Evolutionary conservation across 2,888 invertebrate species (phyloP).

Genomic region (Trichopoda pennipes): DNA sequence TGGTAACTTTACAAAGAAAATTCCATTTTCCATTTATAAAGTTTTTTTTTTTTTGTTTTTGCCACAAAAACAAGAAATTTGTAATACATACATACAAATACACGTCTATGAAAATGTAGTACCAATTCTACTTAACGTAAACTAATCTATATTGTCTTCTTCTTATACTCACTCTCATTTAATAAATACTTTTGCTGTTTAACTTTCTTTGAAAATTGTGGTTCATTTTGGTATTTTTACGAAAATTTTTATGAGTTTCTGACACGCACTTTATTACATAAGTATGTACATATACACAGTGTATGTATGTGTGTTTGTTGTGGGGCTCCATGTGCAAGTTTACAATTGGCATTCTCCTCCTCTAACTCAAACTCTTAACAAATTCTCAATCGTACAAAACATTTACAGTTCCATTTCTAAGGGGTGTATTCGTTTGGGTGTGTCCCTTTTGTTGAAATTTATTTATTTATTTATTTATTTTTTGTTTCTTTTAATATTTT

Average conservation of each 20-base stretch:
- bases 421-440: constrained; percentile 70
- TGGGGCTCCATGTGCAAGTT: neutral
- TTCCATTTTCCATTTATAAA: constrained; percentile 25
- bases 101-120: constrained; percentile 5
- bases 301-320: neutral
- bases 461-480: constrained; percentile 19
- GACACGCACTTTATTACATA: constrained; percentile 57
- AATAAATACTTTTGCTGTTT: constrained; percentile 5
- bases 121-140: constrained; percentile 62
- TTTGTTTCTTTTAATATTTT: constrained; percentile 12
- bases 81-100: constrained; percentile 2
- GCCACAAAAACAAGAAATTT: constrained; percentile 1
- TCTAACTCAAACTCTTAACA: constrained; percentile 21
- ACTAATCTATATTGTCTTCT: constrained; percentile 33
- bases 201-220: constrained; percentile 41
- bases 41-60: constrained; percentile 30
- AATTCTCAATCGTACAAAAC: constrained; percentile 3
- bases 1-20: constrained; percentile 69
- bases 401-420: constrained; percentile 44
- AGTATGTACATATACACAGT: neutral
- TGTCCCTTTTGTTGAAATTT: constrained; percentile 58
- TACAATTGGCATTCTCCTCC: constrained; percentile 49
- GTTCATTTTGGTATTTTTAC: constrained; percentile 47
- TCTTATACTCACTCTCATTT: constrained; percentile 15
- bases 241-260: constrained; percentile 62